phyloP scores from a whole-genome alignment of 2,797 vertebrate species.

The Sciurus carolinensis region DNA sequence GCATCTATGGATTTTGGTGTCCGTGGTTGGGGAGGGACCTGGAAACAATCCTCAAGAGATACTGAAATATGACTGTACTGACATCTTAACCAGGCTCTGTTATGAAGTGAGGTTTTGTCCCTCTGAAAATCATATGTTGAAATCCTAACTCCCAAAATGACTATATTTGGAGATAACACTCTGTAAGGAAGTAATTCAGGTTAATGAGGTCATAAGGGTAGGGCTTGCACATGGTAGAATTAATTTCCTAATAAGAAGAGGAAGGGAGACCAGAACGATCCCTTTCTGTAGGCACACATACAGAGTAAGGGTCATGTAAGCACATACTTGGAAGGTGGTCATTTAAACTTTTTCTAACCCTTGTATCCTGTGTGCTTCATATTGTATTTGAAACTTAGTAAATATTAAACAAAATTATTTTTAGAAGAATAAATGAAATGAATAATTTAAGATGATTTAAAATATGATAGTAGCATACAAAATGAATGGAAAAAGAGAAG shows the following conservation, averaged over 20 bases:
- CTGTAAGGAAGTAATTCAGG: background rate
- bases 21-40: accelerated
- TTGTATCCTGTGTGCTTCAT: background rate
- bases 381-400: background rate
- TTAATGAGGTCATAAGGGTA: background rate
- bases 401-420: background rate
- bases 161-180: background rate
- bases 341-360: background rate
- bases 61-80: background rate
- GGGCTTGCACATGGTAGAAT: background rate
- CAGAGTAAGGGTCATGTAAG: background rate
- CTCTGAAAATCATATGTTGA: background rate
- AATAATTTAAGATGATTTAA: conserved; percentile 29
- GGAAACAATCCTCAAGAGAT: no score
- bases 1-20: background rate
- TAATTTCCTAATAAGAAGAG: background rate
- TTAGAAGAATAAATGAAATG: background rate
- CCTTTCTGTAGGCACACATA: background rate
- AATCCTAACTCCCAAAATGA: background rate
- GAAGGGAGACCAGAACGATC: background rate
- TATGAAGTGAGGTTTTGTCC: background rate
- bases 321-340: background rate
- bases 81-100: background rate
- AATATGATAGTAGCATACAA: background rate
- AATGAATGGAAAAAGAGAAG: background rate